phyloP scores from a whole-genome alignment of 2,797 vertebrate genomes.

The Notolabrus celidotus region DNA sequence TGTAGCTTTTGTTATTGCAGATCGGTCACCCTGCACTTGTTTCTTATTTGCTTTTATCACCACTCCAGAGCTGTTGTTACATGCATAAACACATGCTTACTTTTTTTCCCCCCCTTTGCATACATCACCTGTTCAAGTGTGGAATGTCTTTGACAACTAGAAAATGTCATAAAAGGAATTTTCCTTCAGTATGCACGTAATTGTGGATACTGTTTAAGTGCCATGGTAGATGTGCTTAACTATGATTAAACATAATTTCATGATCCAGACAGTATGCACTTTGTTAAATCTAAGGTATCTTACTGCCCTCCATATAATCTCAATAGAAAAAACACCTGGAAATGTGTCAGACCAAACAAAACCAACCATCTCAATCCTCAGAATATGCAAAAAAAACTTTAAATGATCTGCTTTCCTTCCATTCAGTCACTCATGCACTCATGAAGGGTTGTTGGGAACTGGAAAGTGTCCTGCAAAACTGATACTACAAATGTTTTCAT shows the following conservation, averaged over 20 bases:
- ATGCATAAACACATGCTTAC: neutral
- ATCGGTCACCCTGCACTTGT: neutral
- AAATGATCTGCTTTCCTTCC: too few relatives aligned
- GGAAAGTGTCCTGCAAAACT: too few relatives aligned
- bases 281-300: neutral
- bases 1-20: conserved; percentile 24
- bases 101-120: neutral
- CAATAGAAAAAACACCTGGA: neutral
- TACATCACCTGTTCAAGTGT: neutral
- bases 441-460: neutral
- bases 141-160: neutral
- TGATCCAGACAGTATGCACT: neutral
- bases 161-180: neutral
- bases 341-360: neutral
- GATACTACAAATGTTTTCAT: neutral
- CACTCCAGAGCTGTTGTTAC: neutral
- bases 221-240: neutral
- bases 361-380: too few relatives aligned
- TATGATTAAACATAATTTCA: neutral
- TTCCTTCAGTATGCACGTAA: neutral
- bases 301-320: neutral
- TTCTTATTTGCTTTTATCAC: neutral
- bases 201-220: neutral
- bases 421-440: neutral
- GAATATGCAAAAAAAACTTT: too few relatives aligned